Base-by-base conservation (phyloP, 2,113 vertebrate species). In the Nansenia antarctica region DNA sequence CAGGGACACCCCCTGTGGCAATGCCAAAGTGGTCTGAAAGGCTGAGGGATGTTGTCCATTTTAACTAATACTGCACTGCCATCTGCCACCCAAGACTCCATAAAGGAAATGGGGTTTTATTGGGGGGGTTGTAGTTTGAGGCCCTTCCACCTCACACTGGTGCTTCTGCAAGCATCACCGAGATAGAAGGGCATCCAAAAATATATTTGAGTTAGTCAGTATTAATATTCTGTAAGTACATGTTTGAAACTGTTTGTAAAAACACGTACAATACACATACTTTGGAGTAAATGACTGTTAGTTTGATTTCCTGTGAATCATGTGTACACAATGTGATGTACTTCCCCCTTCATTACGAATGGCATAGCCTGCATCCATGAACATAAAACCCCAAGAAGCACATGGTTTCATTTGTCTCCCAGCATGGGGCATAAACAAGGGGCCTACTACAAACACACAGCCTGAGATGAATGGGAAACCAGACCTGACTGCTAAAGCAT, bases 381-480 rank as follows among this genome's bases (percentile, higher is more conserved):
- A 26, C 31, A 62, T 20, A 64, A 57, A 22, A 27, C 65, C 75
- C 72, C 64, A 54, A 62, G 70, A 34, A 64, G 60, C 63, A 76
- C 39, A 57, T 74, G 62, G 34, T 58, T 80, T 70, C 1, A 78
- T 69, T 81, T 77, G 35, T 67, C 68, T 74, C 18, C 7, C 57
- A 54, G 57, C 30, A 22, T 12, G 30, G 42, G 32, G 26, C 22
- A 30, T 52, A 70, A 70, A 70, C 31, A 54, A 53, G 62, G 32
- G 75, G 53, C 62, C 68, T 2, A 52, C 61, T 77, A 65, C 61
- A 59, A 62, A 73, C 53, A 69, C 55, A 18, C 52, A 65, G 69
- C 65, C 62, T 77, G 80, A 73, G 37, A 59, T 70, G 76, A 82
- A 78, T 76, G 35, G 37, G 67, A 67, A 74, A 68, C 32, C 9